A percentile compares a stretch with the other conserved stretches of the same genome.
Evolutionary conservation across 2,797 vertebrate genomes (phyloP).

Genomic region (Alosa sapidissima): DNA sequence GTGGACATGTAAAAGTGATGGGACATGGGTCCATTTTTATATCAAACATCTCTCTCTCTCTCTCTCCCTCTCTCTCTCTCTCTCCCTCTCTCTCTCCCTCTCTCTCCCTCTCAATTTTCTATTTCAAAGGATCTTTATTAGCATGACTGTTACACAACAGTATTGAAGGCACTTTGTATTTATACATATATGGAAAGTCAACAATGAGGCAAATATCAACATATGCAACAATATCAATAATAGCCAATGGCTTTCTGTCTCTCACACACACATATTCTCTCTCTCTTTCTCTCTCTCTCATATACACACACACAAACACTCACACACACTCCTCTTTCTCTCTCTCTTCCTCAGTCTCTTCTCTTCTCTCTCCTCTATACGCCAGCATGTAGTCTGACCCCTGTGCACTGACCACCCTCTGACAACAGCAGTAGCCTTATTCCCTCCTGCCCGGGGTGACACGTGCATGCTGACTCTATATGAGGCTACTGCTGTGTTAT

Average conservation of each 20-base stretch:
- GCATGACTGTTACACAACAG: background rate
- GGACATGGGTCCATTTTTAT: background rate
- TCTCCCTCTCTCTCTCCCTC: background rate
- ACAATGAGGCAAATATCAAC: background rate
- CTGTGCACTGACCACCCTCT: background rate
- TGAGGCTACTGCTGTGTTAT: background rate
- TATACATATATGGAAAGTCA: background rate
- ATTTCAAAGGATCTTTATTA: constrained; percentile 7
- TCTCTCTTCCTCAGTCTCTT: too few relatives aligned
- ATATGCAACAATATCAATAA: background rate
- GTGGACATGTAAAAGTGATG: background rate
- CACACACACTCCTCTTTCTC: too few relatives aligned
- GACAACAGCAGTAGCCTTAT: background rate
- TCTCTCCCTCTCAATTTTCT: background rate
- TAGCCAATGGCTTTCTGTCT: background rate
- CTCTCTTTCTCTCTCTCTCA: background rate
- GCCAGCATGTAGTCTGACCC: background rate
- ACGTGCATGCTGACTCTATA: background rate
- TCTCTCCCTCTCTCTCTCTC: background rate
- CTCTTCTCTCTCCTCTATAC: background rate
- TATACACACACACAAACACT: too few relatives aligned
- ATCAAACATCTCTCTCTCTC: constrained; percentile 1
- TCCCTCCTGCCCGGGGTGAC: background rate
- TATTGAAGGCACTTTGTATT: background rate
- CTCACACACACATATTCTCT: background rate